These are phyloP conservation scores for Helicoverpa armigera DNA, from an alignment of 1,140 invertebrate genomes.

Conservation along the genomic window DNA sequence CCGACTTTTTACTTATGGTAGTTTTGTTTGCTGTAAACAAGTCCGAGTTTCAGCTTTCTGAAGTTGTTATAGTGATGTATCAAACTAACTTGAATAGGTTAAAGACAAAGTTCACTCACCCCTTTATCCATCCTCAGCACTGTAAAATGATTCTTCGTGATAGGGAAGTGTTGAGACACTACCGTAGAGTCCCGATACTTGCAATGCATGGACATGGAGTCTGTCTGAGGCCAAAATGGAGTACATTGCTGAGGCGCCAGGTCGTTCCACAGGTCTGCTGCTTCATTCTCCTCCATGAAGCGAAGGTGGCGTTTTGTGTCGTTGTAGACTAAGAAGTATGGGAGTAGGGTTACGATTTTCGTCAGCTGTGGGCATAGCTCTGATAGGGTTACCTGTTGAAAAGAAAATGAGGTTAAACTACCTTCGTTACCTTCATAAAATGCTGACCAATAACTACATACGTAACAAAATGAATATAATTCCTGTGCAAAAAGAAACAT, in stretches of 20 bases:
- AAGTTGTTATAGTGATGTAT: no score
- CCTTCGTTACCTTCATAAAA: no score
- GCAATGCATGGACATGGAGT: slow-evolving; percentile 93
- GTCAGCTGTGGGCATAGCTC: slow-evolving; percentile 91
- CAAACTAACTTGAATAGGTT: not conserved
- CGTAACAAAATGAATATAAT: no score
- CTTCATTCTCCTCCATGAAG: slow-evolving; percentile 95
- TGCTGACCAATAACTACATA: no score
- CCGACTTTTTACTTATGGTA: no score
- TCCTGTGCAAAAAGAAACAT: no score
- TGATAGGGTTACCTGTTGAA: slow-evolving; percentile 87
- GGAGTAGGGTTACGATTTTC: slow-evolving; percentile 94
- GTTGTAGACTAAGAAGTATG: slow-evolving; percentile 94
- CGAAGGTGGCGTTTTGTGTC: slow-evolving; percentile 90
- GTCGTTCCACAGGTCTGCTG: slow-evolving; percentile 94
- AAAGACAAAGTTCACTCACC: slow-evolving; percentile 86
- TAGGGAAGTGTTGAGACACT: slow-evolving; percentile 92
- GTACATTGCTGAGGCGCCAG: slow-evolving; percentile 90
- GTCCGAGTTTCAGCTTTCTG: no score
- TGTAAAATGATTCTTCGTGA: slow-evolving; percentile 90
- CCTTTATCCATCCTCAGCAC: slow-evolving; percentile 94
- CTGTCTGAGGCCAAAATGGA: slow-evolving; percentile 93
- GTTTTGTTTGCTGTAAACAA: no score
- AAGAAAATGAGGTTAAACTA: slow-evolving; percentile 8
- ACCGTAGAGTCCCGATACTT: slow-evolving; percentile 92